Evolutionary conservation across 2,888 invertebrate species (phyloP), one percentile per base, ranked within the genome.

Genomic region (Oxycera nigricornis): DNA sequence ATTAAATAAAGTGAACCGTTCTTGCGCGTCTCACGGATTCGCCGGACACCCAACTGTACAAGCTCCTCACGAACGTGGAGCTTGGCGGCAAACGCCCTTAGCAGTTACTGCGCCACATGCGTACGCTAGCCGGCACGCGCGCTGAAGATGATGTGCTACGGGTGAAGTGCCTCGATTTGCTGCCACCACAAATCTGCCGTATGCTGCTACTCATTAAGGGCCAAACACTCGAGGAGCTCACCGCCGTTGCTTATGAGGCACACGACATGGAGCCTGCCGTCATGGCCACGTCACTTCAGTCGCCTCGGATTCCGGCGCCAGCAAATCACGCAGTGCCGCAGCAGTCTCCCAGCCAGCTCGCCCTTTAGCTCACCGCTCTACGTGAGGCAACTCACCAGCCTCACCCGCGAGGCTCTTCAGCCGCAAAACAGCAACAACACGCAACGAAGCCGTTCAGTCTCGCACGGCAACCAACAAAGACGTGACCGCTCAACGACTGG

Each of bases 31-130:
- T 35, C 46, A 55, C 24, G 22, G 52, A 55, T 22, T 55, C 52
- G 4, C 52, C 52, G n/a, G n/a, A 50, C 17, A 50, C 50, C 17
- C 50, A 50, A 24, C 17, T 55, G 11, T 24, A 55, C 52, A n/a
- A 55, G 52, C 52, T 55, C 3, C 52, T 55, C 52, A 55, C 52
- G 9, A 24, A 7, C 24, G 22, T 55, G 22, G 52, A 55, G 24
- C 52, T 55, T 11, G 52, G 52, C 2, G 52, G 24, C 52, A 55
- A 3, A 55, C 24, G 24, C 2, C 24, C 22, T 2, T 55, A 20
- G 22, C 52, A 55, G 52, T 4, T 50, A n/a, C 50, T 50, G 17
- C 50, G n/a, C n/a, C 52, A 55, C 52, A 55, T 55, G 20, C 52
- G 52, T 9, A 22, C 52, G 2, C 52, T 55, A 4, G 52, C 52